These are phyloP conservation scores for Nibea coibor DNA, from an alignment of 2,113 vertebrate genomes.

Conservation along the genomic window DNA sequence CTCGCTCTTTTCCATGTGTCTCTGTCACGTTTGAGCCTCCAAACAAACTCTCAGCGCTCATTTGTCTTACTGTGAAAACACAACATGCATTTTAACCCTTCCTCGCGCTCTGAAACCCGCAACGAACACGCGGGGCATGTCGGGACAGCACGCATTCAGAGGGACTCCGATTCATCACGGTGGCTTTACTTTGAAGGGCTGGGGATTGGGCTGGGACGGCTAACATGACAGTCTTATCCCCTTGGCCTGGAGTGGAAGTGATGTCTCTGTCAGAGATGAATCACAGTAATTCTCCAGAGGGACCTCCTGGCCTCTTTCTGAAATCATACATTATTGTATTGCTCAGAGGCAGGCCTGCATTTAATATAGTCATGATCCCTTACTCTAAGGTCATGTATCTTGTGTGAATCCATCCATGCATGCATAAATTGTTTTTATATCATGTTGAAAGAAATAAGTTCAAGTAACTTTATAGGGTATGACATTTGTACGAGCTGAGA, in stretches of 20 bases:
- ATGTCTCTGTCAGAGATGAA: slow-evolving; percentile 79
- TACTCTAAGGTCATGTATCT: slow-evolving; percentile 44
- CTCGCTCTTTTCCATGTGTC: slow-evolving; percentile 60
- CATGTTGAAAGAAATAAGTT: slow-evolving; percentile 21
- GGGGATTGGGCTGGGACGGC: slow-evolving; percentile 60
- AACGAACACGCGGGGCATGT: slow-evolving; percentile 47
- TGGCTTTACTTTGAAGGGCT: slow-evolving; percentile 75
- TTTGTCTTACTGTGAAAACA: slow-evolving; percentile 40
- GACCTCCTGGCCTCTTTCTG: slow-evolving; percentile 67
- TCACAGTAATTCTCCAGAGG: slow-evolving; percentile 58
- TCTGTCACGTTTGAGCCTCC: slow-evolving; percentile 35
- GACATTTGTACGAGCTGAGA: slow-evolving; percentile 36
- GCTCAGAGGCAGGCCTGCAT: slow-evolving; percentile 54
- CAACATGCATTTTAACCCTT: slow-evolving; percentile 20
- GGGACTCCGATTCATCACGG: slow-evolving; percentile 69
- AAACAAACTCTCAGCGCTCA: slow-evolving; percentile 6
- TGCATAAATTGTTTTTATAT: slow-evolving; percentile 49
- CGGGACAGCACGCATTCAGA: slow-evolving; percentile 34
- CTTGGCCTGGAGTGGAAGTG: slow-evolving; percentile 66
- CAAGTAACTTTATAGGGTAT: slow-evolving; percentile 11
- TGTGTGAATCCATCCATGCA: slow-evolving; percentile 42
- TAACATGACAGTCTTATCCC: slow-evolving; percentile 78
- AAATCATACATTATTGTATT: slow-evolving; percentile 73
- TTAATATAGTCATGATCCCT: slow-evolving; percentile 63
- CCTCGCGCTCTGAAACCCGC: neutral